phyloP scores from a whole-genome alignment of 2,113 vertebrate genomes.

The Amphilophus citrinellus region DNA sequence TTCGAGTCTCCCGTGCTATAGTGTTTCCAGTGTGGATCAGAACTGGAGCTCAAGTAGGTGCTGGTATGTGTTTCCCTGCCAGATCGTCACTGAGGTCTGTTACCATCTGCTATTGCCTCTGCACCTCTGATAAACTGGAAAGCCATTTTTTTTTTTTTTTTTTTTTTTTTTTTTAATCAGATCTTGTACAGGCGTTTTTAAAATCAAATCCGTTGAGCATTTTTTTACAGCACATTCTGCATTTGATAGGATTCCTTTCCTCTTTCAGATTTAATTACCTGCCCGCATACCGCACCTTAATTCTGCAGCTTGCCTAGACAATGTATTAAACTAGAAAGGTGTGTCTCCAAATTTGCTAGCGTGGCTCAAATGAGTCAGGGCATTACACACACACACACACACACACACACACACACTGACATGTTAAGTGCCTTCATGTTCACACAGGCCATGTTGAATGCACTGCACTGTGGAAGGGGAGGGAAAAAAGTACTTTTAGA shows the following conservation, averaged over 20 bases:
- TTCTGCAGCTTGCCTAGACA: constrained; percentile 80
- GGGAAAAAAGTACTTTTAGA: constrained; percentile 28
- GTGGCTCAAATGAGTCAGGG: constrained; percentile 60
- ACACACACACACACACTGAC: constrained; percentile 56
- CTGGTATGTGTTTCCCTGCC: constrained; percentile 10
- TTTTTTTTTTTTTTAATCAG: background rate
- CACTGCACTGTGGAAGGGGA: background rate
- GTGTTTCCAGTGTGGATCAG: constrained; percentile 51
- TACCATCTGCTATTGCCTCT: constrained; percentile 2
- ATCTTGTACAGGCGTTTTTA: background rate
- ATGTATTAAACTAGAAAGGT: constrained; percentile 64
- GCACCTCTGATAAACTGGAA: constrained; percentile 22
- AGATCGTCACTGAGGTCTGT: background rate
- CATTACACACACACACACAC: background rate
- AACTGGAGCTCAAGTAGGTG: constrained; percentile 27
- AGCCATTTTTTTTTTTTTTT: too few relatives aligned
- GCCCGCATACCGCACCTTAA: constrained; percentile 72
- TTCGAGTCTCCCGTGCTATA: constrained; percentile 25
- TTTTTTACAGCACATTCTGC: background rate
- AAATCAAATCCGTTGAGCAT: background rate
- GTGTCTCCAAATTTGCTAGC: constrained; percentile 74
- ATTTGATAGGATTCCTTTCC: constrained; percentile 3
- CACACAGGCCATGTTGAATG: constrained; percentile 57
- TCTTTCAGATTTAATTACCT: constrained; percentile 40
- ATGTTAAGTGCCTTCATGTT: constrained; percentile 68